A percentile compares a stretch with the other conserved stretches of the same genome.
Evolutionary conservation across 2,888 invertebrate genomes (phyloP).

Genomic region (Stegana nigrithorax): DNA sequence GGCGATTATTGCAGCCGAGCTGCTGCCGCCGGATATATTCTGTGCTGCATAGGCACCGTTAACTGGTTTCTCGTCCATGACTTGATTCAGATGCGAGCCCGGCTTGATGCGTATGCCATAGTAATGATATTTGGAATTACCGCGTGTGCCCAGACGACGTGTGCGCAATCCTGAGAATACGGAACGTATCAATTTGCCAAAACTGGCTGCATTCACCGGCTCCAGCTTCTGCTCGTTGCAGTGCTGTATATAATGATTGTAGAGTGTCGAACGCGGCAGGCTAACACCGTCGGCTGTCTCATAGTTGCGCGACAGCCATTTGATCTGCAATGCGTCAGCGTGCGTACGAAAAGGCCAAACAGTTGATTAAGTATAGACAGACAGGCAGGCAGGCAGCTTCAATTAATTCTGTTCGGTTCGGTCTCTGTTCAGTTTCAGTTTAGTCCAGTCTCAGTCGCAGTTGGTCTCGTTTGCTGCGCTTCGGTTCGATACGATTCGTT

Average conservation of each 20-base stretch:
- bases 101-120: slow-evolving; percentile 99
- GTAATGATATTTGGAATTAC: slow-evolving; percentile 99
- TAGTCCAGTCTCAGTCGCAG: not conserved
- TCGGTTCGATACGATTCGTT: not conserved
- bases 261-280: slow-evolving; percentile 93
- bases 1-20: not conserved
- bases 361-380: too few species aligned
- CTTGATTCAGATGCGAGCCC: slow-evolving; percentile 77
- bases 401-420: not conserved
- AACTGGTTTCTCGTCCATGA: slow-evolving; percentile 70
- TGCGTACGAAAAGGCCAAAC: slow-evolving; percentile 7
- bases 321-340: slow-evolving; percentile 76
- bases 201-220: slow-evolving; percentile 99
- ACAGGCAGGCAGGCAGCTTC: too few species aligned
- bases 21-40: slow-evolving; percentile 24
- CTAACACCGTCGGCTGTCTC: slow-evolving; percentile 96
- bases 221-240: slow-evolving; percentile 93
- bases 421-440: not conserved
- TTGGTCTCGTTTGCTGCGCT: not conserved
- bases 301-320: slow-evolving; percentile 98
- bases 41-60: slow-evolving; percentile 32
- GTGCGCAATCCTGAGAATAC: slow-evolving; percentile 97
- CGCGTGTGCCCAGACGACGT: slow-evolving; percentile 92
- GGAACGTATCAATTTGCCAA: slow-evolving; percentile 98
- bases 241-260: slow-evolving; percentile 96